Evolutionary conservation across 2,888 invertebrate genomes (phyloP).

Genomic region (Omphaloscelis lunosa): DNA sequence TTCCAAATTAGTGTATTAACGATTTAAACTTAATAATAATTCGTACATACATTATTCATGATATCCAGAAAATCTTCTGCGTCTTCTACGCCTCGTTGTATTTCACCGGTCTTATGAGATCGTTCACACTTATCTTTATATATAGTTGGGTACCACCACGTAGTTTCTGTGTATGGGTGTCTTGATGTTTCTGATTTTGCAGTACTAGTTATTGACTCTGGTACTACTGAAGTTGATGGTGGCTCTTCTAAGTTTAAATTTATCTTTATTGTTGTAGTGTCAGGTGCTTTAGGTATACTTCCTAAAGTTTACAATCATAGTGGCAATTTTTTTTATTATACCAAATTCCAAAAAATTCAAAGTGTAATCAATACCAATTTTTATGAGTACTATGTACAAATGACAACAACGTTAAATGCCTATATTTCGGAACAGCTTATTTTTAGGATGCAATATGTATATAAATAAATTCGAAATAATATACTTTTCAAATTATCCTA

Average conservation of each 20-base stretch:
- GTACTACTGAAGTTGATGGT: background rate
- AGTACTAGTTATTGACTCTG: background rate
- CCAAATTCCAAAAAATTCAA: background rate
- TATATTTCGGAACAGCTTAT: background rate
- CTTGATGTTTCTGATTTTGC: background rate
- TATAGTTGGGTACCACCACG: conserved; percentile 26
- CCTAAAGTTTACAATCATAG: background rate
- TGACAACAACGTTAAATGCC: conserved; percentile 7
- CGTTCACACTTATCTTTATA: conserved; percentile 31
- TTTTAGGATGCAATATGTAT: background rate
- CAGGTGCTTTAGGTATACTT: background rate
- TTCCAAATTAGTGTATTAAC: conserved; percentile 33
- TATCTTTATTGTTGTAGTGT: background rate
- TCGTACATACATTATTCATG: conserved; percentile 41
- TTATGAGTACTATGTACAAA: conserved; percentile 10
- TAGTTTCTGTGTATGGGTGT: background rate
- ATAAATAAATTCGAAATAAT: conserved; percentile 5
- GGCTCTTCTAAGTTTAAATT: background rate
- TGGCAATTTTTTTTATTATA: conserved; percentile 24
- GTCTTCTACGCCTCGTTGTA: conserved; percentile 5
- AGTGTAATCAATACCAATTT: background rate
- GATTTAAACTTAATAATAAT: conserved; percentile 3
- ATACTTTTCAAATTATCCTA: conserved; percentile 15
- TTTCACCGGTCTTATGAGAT: conserved; percentile 32
- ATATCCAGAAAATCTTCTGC: conserved; percentile 29